Percentiles rank a stretch among this genome's conserved stretches.
phyloP scores from a whole-genome alignment of 2,797 vertebrate species.

The Aldrovandia affinis region DNA sequence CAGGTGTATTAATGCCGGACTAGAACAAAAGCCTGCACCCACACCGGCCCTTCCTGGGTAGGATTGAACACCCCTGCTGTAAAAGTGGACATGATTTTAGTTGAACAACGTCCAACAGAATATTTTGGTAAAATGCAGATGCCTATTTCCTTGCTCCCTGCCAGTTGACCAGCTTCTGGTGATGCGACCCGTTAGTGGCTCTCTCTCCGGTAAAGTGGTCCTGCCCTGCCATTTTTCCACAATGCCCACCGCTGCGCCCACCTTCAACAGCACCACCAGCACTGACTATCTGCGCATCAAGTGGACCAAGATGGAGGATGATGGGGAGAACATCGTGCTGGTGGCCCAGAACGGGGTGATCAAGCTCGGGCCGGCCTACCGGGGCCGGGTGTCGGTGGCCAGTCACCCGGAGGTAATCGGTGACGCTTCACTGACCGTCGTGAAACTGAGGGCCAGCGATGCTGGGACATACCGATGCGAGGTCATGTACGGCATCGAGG shows the following conservation, averaged over 20 bases:
- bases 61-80: no score
- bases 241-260: slow-evolving; percentile 81
- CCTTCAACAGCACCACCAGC: slow-evolving; percentile 63
- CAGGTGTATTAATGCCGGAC: no score
- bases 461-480: slow-evolving; percentile 93
- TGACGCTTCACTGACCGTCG: slow-evolving; percentile 88
- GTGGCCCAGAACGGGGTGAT: slow-evolving; percentile 91
- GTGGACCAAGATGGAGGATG: slow-evolving; percentile 89
- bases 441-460: slow-evolving; percentile 91
- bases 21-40: no score
- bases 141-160: slow-evolving; percentile 29
- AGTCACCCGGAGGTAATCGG: slow-evolving; percentile 85
- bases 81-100: no score
- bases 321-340: slow-evolving; percentile 85
- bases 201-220: slow-evolving; percentile 85
- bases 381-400: slow-evolving; percentile 87
- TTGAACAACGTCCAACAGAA: neutral
- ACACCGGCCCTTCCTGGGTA: no score
- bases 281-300: slow-evolving; percentile 90
- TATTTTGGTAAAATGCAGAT: neutral
- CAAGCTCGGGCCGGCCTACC: slow-evolving; percentile 87
- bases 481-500: slow-evolving; percentile 92
- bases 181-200: slow-evolving; percentile 78
- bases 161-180: slow-evolving; percentile 63
- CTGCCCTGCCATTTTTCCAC: slow-evolving; percentile 91